Conservation (phyloP, 2,888 invertebrate species). For the Oscheius myriophilus region DNA sequence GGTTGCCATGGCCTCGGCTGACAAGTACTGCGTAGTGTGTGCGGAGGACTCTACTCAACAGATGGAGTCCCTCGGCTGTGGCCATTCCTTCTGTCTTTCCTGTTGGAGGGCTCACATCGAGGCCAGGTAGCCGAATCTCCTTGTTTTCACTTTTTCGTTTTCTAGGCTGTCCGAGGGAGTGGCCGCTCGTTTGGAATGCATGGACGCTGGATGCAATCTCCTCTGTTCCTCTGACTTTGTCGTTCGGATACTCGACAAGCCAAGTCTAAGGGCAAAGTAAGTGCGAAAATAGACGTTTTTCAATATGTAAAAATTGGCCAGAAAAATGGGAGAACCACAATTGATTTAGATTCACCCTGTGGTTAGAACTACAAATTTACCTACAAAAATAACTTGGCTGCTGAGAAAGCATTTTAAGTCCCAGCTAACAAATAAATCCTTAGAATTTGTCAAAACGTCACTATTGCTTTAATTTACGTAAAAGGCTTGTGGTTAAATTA, state of each 20-base stretch:
- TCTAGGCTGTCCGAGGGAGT: conserved; percentile 55
- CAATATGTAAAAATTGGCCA: too few relatives aligned
- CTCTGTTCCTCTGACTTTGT: conserved; percentile 79
- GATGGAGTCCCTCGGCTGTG: conserved; percentile 54
- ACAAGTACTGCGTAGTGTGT: conserved; percentile 43
- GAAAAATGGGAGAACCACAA: too few relatives aligned
- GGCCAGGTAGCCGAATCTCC: conserved; percentile 78
- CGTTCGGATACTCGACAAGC: conserved; percentile 36
- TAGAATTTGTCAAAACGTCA: too few relatives aligned
- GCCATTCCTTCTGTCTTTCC: conserved; percentile 88
- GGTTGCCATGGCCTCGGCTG: conserved; percentile 9
- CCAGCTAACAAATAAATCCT: too few relatives aligned
- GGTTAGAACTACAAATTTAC: too few relatives aligned
- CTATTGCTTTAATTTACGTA: too few relatives aligned
- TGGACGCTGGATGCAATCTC: conserved; percentile 92
- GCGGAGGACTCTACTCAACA: conserved; percentile 34
- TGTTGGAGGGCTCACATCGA: conserved; percentile 97
- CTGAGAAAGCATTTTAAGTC: too few relatives aligned
- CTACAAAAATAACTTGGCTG: too few relatives aligned
- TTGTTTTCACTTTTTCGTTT: not conserved
- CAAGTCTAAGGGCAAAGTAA: conserved; percentile 37
- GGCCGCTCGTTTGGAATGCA: conserved; percentile 88
- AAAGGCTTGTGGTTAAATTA: too few relatives aligned
- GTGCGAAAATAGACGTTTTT: conserved; percentile 11
- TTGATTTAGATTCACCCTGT: too few relatives aligned